These are phyloP conservation scores for Aurelia sp. DNA, from an alignment of 30 jellyfish, hydroid and myxozoan genomes.

Conservation along the genomic window DNA sequence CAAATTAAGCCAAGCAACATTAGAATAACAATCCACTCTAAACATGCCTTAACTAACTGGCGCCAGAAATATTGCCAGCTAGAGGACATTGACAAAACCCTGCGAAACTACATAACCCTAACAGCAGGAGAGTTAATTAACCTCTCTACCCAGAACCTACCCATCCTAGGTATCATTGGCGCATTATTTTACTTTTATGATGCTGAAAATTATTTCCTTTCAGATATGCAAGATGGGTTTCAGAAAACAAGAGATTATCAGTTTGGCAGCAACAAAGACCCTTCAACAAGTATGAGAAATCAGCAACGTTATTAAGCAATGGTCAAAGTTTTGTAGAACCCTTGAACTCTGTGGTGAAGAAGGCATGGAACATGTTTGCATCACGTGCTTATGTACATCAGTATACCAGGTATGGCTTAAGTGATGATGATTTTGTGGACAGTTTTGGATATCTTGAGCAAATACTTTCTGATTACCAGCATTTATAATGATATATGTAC, in stretches of 20 bases:
- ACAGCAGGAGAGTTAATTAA: no score
- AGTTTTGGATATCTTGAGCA: conserved; percentile 94
- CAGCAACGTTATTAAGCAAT: conserved; percentile 89
- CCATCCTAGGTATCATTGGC: no score
- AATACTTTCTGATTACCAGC: conserved; percentile 73
- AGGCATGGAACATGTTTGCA: conserved; percentile 97
- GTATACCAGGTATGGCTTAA: conserved; percentile 84
- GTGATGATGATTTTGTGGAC: conserved; percentile 94
- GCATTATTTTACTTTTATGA: no score
- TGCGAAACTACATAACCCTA: no score
- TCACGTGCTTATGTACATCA: conserved; percentile 96
- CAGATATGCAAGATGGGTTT: conserved; percentile 60
- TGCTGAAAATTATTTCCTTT: background rate
- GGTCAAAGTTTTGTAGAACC: conserved; percentile 89
- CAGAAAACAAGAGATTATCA: conserved; percentile 11
- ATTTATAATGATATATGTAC: background rate
- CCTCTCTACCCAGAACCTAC: no score
- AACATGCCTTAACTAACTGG: no score
- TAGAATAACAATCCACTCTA: no score
- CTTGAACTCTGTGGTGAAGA: conserved; percentile 59
- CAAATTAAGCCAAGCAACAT: no score
- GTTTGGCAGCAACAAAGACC: conserved; percentile 87
- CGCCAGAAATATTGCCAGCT: no score
- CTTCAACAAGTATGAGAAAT: conserved; percentile 85
- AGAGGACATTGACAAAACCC: no score